phyloP scores from a whole-genome alignment of 2,888 invertebrate genomes.

The Pecten maximus region DNA sequence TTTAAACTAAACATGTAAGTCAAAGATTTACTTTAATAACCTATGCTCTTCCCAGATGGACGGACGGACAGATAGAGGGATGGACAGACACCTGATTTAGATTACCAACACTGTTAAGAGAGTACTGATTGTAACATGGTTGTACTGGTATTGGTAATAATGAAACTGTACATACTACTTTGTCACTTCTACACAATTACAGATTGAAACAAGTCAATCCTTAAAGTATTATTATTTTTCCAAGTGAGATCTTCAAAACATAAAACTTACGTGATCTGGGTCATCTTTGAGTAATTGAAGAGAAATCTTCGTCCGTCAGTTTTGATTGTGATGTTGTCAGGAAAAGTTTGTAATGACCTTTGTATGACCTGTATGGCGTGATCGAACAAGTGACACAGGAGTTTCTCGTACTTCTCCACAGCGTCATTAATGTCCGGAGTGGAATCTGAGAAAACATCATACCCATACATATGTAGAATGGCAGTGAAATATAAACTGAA shows the following conservation, averaged over 20 bases:
- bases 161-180: too few species aligned
- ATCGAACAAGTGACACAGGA: conserved; percentile 68
- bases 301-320: conserved; percentile 74
- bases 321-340: conserved; percentile 69
- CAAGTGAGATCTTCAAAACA: neutral
- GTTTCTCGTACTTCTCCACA: conserved; percentile 55
- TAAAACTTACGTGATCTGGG: conserved; percentile 68
- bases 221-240: neutral
- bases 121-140: too few species aligned
- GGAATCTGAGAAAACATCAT: neutral
- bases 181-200: too few species aligned
- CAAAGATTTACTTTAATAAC: too few species aligned
- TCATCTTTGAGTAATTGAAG: conserved; percentile 71
- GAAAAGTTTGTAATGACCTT: conserved; percentile 61
- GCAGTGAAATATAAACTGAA: too few species aligned
- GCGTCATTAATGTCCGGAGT: conserved; percentile 51
- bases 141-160: too few species aligned
- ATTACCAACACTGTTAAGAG: too few species aligned
- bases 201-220: too few species aligned
- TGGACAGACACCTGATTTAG: too few species aligned
- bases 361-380: conserved; percentile 65
- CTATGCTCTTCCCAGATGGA: too few species aligned
- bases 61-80: too few species aligned
- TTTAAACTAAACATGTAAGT: too few species aligned
- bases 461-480: neutral